These are phyloP conservation scores for Caenorhabditis zanzibari DNA, from an alignment of 2,888 invertebrate species.

Conservation along the genomic window DNA sequence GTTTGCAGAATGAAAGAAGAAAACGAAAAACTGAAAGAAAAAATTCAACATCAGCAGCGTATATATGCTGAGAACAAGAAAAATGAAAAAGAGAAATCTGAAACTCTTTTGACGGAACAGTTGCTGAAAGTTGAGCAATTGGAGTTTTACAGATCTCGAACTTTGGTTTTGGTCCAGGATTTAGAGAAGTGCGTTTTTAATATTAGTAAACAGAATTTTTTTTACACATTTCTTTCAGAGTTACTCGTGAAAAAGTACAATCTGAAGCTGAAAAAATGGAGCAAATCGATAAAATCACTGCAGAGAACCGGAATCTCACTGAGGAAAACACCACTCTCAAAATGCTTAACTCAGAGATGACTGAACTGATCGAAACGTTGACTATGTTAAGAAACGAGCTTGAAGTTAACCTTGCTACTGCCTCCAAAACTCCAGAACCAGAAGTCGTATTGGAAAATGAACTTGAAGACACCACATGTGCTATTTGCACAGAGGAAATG, in stretches of 20 bases:
- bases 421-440: too few relatives aligned
- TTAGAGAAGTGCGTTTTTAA: neutral
- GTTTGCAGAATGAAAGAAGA: too few relatives aligned
- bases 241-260: neutral
- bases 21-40: too few relatives aligned
- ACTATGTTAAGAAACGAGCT: neutral
- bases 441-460: neutral
- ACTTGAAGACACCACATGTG: constrained; percentile 3
- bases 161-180: neutral
- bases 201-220: neutral
- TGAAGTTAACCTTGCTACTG: too few relatives aligned
- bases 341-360: neutral
- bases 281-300: neutral
- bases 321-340: neutral
- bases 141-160: too few relatives aligned
- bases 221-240: neutral
- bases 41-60: too few relatives aligned
- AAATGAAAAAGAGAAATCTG: too few relatives aligned
- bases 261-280: constrained; percentile 3
- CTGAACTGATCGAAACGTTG: neutral
- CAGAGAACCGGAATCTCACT: neutral
- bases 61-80: too few relatives aligned
- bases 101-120: too few relatives aligned
- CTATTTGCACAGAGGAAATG: constrained; percentile 11
- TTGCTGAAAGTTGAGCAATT: too few relatives aligned